phyloP scores from a whole-genome alignment of 2,797 vertebrate species.

The Mus caroli region DNA sequence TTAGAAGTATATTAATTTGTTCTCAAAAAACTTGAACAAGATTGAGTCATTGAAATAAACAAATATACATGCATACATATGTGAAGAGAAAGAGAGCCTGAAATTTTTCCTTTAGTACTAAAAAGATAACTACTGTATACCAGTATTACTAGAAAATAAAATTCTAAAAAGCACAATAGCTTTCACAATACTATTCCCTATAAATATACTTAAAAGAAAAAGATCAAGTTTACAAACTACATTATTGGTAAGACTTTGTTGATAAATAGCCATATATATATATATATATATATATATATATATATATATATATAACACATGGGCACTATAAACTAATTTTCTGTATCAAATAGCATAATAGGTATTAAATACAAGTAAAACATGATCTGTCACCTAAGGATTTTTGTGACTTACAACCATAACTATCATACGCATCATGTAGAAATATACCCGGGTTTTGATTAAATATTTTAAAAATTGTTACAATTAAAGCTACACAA shows the following conservation, averaged over 20 bases:
- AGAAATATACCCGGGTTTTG: not conserved
- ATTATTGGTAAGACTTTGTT: not conserved
- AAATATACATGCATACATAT: not conserved
- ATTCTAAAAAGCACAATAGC: not conserved
- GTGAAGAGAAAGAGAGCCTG: not conserved
- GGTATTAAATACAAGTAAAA: not conserved
- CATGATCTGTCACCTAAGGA: not conserved
- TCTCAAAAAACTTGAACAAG: conserved; percentile 14
- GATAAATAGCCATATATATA: not conserved
- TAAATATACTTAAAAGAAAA: not conserved
- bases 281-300: too few species aligned
- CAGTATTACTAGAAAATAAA: not conserved
- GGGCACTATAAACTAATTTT: not conserved
- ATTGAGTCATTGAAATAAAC: not conserved
- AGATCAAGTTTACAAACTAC: not conserved
- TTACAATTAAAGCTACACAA: not conserved
- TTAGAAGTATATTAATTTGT: conserved; percentile 24
- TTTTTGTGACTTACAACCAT: not conserved
- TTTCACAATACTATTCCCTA: not conserved
- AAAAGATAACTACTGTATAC: not conserved
- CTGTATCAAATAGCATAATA: not conserved
- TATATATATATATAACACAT: too few species aligned
- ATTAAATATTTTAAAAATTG: not conserved
- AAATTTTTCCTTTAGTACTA: not conserved
- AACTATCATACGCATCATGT: not conserved